Percentiles rank a stretch among this genome's conserved stretches.
These are phyloP conservation scores for Cyprinella venusta DNA, from an alignment of 2,797 vertebrate genomes.

Conservation along the genomic window DNA sequence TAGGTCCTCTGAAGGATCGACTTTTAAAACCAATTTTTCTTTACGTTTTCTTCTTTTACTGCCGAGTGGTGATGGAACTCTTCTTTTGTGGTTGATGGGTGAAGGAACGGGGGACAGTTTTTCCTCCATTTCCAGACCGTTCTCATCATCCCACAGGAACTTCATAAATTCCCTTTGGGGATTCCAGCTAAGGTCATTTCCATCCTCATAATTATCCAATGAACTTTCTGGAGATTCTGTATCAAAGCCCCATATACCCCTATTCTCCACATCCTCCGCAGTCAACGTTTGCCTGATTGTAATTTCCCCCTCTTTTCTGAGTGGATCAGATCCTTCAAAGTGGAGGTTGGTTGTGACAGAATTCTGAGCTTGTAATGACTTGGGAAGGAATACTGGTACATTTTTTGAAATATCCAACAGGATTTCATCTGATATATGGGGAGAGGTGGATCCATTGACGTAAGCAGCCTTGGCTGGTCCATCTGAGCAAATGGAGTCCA, in stretches of 20 bases:
- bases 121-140: conserved; percentile 82
- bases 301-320: conserved; percentile 88
- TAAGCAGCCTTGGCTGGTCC: conserved; percentile 83
- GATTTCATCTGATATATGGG: conserved; percentile 78
- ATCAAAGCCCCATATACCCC: conserved; percentile 85
- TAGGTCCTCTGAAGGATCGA: conserved; percentile 89
- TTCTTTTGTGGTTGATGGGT: conserved; percentile 81
- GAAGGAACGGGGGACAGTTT: conserved; percentile 65
- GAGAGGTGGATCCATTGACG: conserved; percentile 93
- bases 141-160: conserved; percentile 86
- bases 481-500: conserved; percentile 77
- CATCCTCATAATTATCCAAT: conserved; percentile 83
- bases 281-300: conserved; percentile 88
- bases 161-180: conserved; percentile 95
- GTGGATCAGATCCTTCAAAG: conserved; percentile 80
- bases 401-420: conserved; percentile 79
- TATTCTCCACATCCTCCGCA: conserved; percentile 84
- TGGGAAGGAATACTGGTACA: conserved; percentile 84
- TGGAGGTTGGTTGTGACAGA: conserved; percentile 77
- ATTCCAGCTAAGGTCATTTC: conserved; percentile 86
- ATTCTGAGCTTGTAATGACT: conserved; percentile 82
- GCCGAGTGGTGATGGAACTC: conserved; percentile 63
- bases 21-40: conserved; percentile 95
- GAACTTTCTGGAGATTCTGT: conserved; percentile 86
- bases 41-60: conserved; percentile 93